Conservation (phyloP, 2,888 invertebrate species). For the Mythimna impura region DNA sequence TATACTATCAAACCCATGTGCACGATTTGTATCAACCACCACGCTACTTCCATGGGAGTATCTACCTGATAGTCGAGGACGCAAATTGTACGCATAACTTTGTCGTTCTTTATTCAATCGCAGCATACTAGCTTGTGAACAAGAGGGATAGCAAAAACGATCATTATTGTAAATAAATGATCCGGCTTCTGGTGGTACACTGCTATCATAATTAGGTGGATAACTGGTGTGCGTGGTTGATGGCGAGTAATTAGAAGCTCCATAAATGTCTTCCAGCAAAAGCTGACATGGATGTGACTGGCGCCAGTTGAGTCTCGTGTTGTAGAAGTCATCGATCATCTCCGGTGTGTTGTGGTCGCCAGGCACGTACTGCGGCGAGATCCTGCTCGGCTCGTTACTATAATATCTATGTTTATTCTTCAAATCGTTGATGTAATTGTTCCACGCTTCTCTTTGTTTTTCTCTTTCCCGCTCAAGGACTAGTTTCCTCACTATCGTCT, state of each 20-base stretch:
- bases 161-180: slow-evolving; percentile 55
- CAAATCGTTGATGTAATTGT: slow-evolving; percentile 80
- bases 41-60: slow-evolving; percentile 53
- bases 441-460: slow-evolving; percentile 77
- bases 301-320: slow-evolving; percentile 58
- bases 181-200: slow-evolving; percentile 12
- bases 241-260: slow-evolving; percentile 39
- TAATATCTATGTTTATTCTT: slow-evolving; percentile 73
- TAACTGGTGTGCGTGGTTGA: not conserved
- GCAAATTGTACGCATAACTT: slow-evolving; percentile 40
- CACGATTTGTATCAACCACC: slow-evolving; percentile 56
- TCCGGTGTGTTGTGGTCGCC: slow-evolving; percentile 55
- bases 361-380: slow-evolving; percentile 51
- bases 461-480: slow-evolving; percentile 73
- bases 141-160: slow-evolving; percentile 72
- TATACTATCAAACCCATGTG: slow-evolving; percentile 9
- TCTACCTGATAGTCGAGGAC: slow-evolving; percentile 32
- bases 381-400: slow-evolving; percentile 51
- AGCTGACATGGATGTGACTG: slow-evolving; percentile 65
- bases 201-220: slow-evolving; percentile 21
- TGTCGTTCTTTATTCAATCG: slow-evolving; percentile 67
- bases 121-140: slow-evolving; percentile 71
- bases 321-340: slow-evolving; percentile 68
- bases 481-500: slow-evolving; percentile 73
- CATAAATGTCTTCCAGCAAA: slow-evolving; percentile 70